phyloP scores from a whole-genome alignment of 2,888 invertebrate genomes.

The Muschampia plurimacula region DNA sequence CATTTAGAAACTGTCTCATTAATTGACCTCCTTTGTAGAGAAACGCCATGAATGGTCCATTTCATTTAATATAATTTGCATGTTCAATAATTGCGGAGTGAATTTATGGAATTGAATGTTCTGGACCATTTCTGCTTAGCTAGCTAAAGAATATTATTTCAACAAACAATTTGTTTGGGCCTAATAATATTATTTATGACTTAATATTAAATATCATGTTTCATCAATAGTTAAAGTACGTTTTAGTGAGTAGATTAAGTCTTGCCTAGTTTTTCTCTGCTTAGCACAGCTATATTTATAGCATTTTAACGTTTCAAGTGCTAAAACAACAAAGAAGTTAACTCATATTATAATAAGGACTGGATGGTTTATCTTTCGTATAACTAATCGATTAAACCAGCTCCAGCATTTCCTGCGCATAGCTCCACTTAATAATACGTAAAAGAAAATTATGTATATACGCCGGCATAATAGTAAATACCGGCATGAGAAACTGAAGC shows the following conservation, averaged over 20 bases:
- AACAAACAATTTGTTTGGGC: neutral
- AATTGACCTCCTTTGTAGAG: slow-evolving; percentile 24
- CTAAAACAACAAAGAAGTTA: neutral
- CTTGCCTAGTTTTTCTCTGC: slow-evolving; percentile 12
- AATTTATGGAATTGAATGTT: neutral
- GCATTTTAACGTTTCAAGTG: slow-evolving; percentile 12
- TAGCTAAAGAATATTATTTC: neutral
- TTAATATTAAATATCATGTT: neutral
- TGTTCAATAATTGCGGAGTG: neutral
- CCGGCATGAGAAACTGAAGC: no score
- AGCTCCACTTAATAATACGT: neutral
- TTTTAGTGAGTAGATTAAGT: neutral
- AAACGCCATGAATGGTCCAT: neutral
- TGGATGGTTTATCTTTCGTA: slow-evolving; percentile 4
- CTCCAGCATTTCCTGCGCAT: neutral
- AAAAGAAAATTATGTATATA: no score
- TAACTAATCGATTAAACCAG: neutral
- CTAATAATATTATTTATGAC: neutral
- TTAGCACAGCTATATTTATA: neutral
- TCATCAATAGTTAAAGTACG: neutral
- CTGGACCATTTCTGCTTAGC: neutral
- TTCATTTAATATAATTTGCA: neutral
- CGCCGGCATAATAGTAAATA: no score
- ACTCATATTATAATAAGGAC: neutral
- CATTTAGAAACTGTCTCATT: slow-evolving; percentile 37